Evolutionary conservation across 2,888 invertebrate species (phyloP).

Genomic region (Dromius quadrimaculatus): DNA sequence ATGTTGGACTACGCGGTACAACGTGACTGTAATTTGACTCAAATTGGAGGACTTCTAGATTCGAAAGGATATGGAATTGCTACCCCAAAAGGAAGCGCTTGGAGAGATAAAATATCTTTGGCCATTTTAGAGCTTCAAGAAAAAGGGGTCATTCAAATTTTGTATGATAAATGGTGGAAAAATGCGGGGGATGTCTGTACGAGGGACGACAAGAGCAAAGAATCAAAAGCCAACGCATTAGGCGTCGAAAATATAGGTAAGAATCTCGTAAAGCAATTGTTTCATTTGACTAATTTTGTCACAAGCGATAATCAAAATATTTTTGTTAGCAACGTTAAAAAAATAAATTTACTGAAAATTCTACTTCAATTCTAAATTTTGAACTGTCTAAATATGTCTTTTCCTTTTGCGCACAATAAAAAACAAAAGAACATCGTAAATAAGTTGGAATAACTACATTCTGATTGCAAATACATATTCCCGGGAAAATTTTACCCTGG

Average conservation of each 20-base stretch:
- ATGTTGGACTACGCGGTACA: conserved; percentile 97
- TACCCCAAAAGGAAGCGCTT: conserved; percentile 94
- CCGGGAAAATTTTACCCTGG: too few species aligned
- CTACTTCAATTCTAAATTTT: too few species aligned
- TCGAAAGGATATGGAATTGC: conserved; percentile 94
- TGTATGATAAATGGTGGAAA: conserved; percentile 99
- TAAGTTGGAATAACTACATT: too few species aligned
- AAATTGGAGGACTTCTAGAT: conserved; percentile 90
- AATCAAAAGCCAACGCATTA: conserved; percentile 92
- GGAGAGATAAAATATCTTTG: conserved; percentile 96
- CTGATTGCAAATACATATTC: too few species aligned
- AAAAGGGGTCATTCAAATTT: conserved; percentile 90
- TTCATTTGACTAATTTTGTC: too few species aligned
- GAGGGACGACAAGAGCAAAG: conserved; percentile 86
- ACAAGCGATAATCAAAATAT: too few species aligned
- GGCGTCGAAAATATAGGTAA: conserved; percentile 90
- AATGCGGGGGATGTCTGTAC: conserved; percentile 93
- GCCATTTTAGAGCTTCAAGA: conserved; percentile 96
- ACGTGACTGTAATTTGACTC: conserved; percentile 96
- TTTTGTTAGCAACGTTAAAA: too few species aligned
- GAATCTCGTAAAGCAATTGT: too few species aligned
- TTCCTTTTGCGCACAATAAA: too few species aligned
- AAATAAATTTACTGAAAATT: too few species aligned
- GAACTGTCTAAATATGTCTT: too few species aligned
- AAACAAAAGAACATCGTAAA: too few species aligned